Evolutionary conservation across 1,140 invertebrate species (phyloP), one percentile per base, ranked within the genome.

Genomic region (Brachionus rotundiformis): DNA sequence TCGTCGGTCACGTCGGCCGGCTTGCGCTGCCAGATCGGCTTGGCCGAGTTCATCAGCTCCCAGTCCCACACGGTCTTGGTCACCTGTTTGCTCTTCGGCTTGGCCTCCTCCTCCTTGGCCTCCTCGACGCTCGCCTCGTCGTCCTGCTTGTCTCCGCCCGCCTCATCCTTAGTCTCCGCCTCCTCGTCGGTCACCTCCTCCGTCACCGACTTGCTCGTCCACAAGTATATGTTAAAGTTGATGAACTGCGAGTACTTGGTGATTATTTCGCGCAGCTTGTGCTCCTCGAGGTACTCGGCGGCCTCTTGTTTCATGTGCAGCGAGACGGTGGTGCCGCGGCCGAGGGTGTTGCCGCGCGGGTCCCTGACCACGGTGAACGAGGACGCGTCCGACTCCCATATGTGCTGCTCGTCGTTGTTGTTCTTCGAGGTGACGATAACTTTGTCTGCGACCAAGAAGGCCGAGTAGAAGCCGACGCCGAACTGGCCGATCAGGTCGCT

Each of bases 161-260:
- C 90, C 13, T 89, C 88, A 1, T 88, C 85, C 65, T 85, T 82
- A 19, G 85, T 85, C 77, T 88, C 87, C 76, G 90, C 90, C 41
- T 90, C 88, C 4, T 92, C 92, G 71, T 91, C 85, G 10, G 92
- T 90, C 85, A 94, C 93, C 86, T 96, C 94, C 65, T 94, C 93
- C 82, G 13, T 61, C 3, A 75, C 83, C 85, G 90, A 90, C 86
- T 94, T 96, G 86, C 94, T 95, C 44, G 92, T 91, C 96, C 96
- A 99, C 85, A 99, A 87, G 87, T 94, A 94, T 85, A 99, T 99
- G 19, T 94, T 94, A 90, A 99, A 99, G 88, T 98, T 98, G 84
- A 99, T 99, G 88, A 99, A 99, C 89, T 99, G 97, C 0, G 95
- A 98, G 88, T 99, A 99, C 88, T 98, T 99, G 87, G 94, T 94